Evolutionary conservation across 2,888 invertebrate genomes (phyloP).

Genomic region (Azorinus chamasolen): DNA sequence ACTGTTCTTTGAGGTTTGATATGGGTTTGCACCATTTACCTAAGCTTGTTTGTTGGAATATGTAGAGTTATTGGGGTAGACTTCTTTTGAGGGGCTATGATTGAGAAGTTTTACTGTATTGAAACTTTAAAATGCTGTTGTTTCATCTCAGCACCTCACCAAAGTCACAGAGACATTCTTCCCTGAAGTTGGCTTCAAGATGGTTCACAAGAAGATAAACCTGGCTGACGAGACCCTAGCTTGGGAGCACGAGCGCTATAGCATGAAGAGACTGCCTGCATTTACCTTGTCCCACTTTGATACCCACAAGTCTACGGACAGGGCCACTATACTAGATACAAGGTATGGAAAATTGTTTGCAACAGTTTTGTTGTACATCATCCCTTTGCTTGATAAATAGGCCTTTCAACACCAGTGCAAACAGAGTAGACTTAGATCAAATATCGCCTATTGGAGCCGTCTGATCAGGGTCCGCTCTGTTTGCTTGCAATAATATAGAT

Average conservation of each 20-base stretch:
- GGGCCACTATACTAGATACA: conserved; percentile 86
- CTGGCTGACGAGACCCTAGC: conserved; percentile 95
- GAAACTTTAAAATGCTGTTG: no score
- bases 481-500: no score
- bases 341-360: conserved; percentile 73
- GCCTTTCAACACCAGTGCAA: not conserved
- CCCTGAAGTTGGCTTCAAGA: conserved; percentile 77
- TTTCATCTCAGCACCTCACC: conserved; percentile 89
- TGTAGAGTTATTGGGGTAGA: no score
- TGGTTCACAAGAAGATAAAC: conserved; percentile 97
- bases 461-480: no score
- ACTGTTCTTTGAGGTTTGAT: no score
- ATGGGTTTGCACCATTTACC: no score
- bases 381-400: not conserved
- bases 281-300: conserved; percentile 94
- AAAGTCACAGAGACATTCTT: conserved; percentile 87
- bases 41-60: no score
- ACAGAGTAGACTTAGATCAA: no score
- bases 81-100: no score
- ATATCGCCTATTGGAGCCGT: no score
- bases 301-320: conserved; percentile 82
- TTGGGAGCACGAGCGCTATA: conserved; percentile 99
- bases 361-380: not conserved
- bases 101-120: no score
- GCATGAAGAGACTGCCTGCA: conserved; percentile 95